phyloP scores from a whole-genome alignment of 2,888 invertebrate species.

The Druceiella hillmani region DNA sequence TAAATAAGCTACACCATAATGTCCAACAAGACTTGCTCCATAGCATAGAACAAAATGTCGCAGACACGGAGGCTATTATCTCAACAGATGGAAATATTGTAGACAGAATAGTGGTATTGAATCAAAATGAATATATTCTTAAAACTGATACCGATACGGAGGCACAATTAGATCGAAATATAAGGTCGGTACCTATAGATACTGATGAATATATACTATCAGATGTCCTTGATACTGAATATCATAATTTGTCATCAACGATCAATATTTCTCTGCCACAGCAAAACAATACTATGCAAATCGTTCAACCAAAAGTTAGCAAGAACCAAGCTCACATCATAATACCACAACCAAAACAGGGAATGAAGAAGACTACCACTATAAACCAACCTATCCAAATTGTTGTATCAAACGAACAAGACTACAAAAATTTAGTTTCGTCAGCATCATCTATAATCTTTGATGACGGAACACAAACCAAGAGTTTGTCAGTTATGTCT shows the following conservation, averaged over 20 bases:
- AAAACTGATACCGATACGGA: slow-evolving; percentile 18
- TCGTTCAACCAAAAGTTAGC: slow-evolving; percentile 32
- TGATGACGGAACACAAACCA: slow-evolving; percentile 36
- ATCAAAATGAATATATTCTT: slow-evolving; percentile 55
- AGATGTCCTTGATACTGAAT: slow-evolving; percentile 31
- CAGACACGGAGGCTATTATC: slow-evolving; percentile 4
- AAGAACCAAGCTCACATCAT: slow-evolving; percentile 24
- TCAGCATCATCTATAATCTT: slow-evolving; percentile 44
- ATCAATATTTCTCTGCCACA: slow-evolving; percentile 30
- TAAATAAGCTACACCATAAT: slow-evolving; percentile 24
- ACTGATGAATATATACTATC: slow-evolving; percentile 32
- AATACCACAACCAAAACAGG: slow-evolving; percentile 30
- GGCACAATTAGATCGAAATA: slow-evolving; percentile 8
- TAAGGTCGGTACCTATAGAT: too few species aligned
- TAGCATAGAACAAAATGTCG: slow-evolving; percentile 12
- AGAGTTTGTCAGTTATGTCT: slow-evolving; percentile 40
- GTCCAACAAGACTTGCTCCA: slow-evolving; percentile 21
- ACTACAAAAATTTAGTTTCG: slow-evolving; percentile 44
- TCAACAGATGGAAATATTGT: slow-evolving; percentile 49
- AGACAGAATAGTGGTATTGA: slow-evolving; percentile 50
- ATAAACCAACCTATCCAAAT: slow-evolving; percentile 43
- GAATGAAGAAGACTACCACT: slow-evolving; percentile 33
- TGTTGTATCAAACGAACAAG: slow-evolving; percentile 48
- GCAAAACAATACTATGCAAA: too few species aligned
- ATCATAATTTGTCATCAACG: slow-evolving; percentile 27